phyloP scores from a whole-genome alignment of 2,888 invertebrate species.

The Cancer borealis region DNA sequence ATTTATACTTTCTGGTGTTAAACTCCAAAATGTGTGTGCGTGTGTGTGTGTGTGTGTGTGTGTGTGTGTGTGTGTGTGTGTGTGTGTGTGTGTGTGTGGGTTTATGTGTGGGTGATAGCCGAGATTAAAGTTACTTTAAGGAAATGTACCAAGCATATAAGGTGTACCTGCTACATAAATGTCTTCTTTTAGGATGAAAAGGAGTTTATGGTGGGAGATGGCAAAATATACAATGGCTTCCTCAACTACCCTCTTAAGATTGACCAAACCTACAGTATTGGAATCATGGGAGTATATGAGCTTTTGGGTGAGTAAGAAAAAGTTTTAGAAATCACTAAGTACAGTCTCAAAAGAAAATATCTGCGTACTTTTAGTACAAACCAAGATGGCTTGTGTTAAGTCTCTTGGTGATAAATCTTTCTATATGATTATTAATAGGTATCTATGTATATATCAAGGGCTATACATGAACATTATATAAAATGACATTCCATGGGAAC shows the following conservation, averaged over 20 bases:
- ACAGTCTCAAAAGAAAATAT: not conserved
- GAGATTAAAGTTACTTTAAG: not conserved
- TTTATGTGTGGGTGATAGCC: not conserved
- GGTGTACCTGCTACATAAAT: not conserved
- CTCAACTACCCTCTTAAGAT: not conserved
- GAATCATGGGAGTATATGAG: not conserved
- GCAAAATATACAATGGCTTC: not conserved
- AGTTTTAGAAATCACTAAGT: too few relatives aligned
- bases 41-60: too few relatives aligned
- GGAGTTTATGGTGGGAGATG: constrained; percentile 25
- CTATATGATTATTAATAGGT: too few relatives aligned
- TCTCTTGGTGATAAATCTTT: too few relatives aligned
- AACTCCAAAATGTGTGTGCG: too few relatives aligned
- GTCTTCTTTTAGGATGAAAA: not conserved
- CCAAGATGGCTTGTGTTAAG: not conserved
- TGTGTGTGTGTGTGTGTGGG: too few relatives aligned
- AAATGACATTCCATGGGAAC: too few relatives aligned
- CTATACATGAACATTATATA: too few relatives aligned
- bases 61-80: too few relatives aligned
- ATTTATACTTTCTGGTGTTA: too few relatives aligned
- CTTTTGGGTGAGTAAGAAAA: not conserved
- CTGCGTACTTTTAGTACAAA: not conserved
- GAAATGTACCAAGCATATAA: not conserved
- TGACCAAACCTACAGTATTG: not conserved
- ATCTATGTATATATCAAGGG: too few relatives aligned